Base-by-base conservation (phyloP, 2,797 vertebrate species). In the Periparus ater region DNA sequence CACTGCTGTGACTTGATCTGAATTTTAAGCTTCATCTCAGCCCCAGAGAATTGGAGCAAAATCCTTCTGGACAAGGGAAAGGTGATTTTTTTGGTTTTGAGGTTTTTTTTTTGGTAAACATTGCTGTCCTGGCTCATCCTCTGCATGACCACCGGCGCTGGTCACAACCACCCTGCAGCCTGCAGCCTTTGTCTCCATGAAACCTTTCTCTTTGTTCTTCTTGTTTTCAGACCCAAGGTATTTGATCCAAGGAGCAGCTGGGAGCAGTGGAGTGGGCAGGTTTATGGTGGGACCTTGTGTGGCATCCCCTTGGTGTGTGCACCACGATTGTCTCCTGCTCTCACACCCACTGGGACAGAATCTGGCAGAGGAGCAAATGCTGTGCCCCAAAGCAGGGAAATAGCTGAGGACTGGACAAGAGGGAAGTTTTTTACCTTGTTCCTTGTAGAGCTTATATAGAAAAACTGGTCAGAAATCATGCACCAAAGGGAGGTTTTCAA, bases 31-130 rank as follows among this genome's bases (percentile, higher is more conserved):
- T 91, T 76, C n/a, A 29, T 57, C 42, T n/a, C 45, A 71, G 21
- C 18, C 27, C 44, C 45, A 55, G 47, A 83, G 29, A 44, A 53
- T 17, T 67, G 57, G 34, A 65, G 16, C 8, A 86, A 91, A 88
- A 68, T 75, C 57, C 27, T 85, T 77, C 40, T 45, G 76, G 23
- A 45, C 4, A 45, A 16, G 14, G 6, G 7, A 32, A 91, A 66
- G 9, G 20, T n/a, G 14, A n/a, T 10, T 2, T 23, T 21, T 6
- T 32, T 13, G 38, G 38, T 40, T 40, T 40, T 40, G 38, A 11
- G 38, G 13, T 10, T 12, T 55, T 32, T 53, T 7, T 22, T 13
- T 14, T 4, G 4, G 7, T 60, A 48, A 40, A 25, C 1, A 0
- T 68, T 29, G 15, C 42, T 84, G 44, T 17, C 54, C 58, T 60